These are phyloP conservation scores for Nomada hirtipes DNA, from an alignment of 2,888 invertebrate species.

Conservation along the genomic window DNA sequence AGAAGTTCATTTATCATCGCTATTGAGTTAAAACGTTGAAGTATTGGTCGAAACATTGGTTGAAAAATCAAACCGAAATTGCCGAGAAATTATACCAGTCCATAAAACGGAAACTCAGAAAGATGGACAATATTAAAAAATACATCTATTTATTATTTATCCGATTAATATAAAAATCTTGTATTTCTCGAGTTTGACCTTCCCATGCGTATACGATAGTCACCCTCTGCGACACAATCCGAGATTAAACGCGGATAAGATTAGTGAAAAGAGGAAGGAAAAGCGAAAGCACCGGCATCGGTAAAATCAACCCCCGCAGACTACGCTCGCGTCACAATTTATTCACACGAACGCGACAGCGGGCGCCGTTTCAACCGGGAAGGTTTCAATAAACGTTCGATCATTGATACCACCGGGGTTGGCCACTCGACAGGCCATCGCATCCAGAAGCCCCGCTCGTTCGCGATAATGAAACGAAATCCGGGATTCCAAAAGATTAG, in stretches of 20 bases:
- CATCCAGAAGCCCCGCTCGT: conserved; percentile 52
- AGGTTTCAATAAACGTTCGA: conserved; percentile 52
- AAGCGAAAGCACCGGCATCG: background rate
- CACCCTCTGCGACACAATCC: background rate
- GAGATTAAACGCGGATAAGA: no score
- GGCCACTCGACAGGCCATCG: conserved; percentile 20
- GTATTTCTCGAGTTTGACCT: no score
- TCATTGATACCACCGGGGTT: conserved; percentile 45
- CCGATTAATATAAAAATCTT: no score
- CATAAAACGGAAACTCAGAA: no score
- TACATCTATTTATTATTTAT: no score
- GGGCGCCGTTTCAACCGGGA: background rate
- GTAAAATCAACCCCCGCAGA: background rate
- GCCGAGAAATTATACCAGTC: no score
- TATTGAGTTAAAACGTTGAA: conserved; percentile 24
- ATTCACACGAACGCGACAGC: background rate
- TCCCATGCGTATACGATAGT: no score
- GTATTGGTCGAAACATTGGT: conserved; percentile 11
- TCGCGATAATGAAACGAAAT: conserved; percentile 63
- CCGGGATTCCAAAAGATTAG: conserved; percentile 62
- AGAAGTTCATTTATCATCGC: conserved; percentile 20
- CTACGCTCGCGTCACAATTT: background rate
- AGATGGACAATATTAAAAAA: no score
- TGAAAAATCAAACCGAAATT: background rate
- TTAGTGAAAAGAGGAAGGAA: background rate